Conservation (phyloP, 2,888 invertebrate genomes). For the Eristalinus sepulchralis region DNA sequence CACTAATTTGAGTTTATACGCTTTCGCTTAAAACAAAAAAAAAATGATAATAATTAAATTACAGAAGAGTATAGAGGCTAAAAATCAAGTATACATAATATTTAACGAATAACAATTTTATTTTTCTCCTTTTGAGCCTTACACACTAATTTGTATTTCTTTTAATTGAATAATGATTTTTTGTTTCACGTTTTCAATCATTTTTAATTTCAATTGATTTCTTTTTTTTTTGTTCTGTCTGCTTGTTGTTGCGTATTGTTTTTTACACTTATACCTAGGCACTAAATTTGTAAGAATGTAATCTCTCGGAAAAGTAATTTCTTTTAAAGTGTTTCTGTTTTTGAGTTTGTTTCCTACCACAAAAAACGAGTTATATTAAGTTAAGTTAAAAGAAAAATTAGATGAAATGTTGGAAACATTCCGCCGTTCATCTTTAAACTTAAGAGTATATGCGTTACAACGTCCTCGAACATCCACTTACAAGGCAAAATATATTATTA, state of each 20-base stretch:
- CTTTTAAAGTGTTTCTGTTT: constrained; percentile 36
- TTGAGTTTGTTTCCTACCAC: constrained; percentile 14
- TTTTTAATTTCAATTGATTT: constrained; percentile 52
- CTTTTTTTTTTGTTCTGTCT: constrained; percentile 3
- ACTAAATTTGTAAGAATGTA: constrained; percentile 57
- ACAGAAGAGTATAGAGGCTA: constrained; percentile 47
- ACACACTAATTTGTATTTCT: constrained; percentile 65
- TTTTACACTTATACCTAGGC: constrained; percentile 64
- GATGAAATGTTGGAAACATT: constrained; percentile 19
- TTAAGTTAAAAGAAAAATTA: constrained; percentile 1
- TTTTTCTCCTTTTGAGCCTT: constrained; percentile 24
- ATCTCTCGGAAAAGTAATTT: constrained; percentile 59
- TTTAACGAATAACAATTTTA: constrained; percentile 65
- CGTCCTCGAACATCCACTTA: constrained; percentile 40
- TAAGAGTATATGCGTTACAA: constrained; percentile 43
- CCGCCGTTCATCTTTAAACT: constrained; percentile 12
- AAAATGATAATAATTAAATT: constrained; percentile 56
- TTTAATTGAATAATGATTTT: constrained; percentile 19
- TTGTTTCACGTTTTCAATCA: background rate
- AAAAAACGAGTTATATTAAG: constrained; percentile 34
- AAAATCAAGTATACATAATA: constrained; percentile 40
- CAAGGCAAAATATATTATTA: constrained; percentile 56
- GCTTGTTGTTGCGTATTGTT: background rate
- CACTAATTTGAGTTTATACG: background rate
- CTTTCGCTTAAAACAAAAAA: constrained; percentile 9